Conservation (phyloP, 2,113 vertebrate genomes). For the Bucco capensis region DNA sequence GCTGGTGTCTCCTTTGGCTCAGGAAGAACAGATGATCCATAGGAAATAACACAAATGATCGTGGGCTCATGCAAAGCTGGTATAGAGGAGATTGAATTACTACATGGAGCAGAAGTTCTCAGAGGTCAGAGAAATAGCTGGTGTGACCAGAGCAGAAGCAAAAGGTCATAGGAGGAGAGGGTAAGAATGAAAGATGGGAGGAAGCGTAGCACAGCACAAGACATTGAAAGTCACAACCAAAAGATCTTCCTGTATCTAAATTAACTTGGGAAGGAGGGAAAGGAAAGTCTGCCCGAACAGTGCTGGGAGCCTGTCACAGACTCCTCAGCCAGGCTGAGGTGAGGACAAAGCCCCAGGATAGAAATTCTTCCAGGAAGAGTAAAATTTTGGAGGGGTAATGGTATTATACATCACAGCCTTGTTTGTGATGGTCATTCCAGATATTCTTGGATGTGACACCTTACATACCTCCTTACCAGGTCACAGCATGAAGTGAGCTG, state of each 20-base stretch:
- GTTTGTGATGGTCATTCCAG: neutral
- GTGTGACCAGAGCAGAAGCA: neutral
- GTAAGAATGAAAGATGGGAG: rapidly evolving
- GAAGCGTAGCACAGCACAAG: neutral
- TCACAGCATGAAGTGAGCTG: neutral
- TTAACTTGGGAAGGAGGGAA: neutral
- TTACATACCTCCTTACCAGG: neutral
- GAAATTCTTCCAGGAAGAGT: neutral
- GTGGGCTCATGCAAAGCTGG: neutral
- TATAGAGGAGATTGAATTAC: neutral
- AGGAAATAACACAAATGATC: neutral
- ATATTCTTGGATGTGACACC: neutral
- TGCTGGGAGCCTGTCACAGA: neutral
- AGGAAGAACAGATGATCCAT: neutral
- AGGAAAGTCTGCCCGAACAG: neutral
- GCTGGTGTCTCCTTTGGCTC: neutral
- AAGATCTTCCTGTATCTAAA: neutral
- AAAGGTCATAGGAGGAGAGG: neutral
- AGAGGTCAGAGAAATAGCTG: neutral
- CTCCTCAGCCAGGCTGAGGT: neutral
- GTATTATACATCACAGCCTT: neutral
- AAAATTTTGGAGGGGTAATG: neutral
- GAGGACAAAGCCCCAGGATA: neutral
- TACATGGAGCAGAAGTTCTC: neutral
- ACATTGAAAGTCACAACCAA: neutral